A percentile compares a stretch with the other conserved stretches of the same genome.
These are phyloP conservation scores for Esox masquinongy DNA, from an alignment of 2,797 vertebrate species.

Conservation along the genomic window DNA sequence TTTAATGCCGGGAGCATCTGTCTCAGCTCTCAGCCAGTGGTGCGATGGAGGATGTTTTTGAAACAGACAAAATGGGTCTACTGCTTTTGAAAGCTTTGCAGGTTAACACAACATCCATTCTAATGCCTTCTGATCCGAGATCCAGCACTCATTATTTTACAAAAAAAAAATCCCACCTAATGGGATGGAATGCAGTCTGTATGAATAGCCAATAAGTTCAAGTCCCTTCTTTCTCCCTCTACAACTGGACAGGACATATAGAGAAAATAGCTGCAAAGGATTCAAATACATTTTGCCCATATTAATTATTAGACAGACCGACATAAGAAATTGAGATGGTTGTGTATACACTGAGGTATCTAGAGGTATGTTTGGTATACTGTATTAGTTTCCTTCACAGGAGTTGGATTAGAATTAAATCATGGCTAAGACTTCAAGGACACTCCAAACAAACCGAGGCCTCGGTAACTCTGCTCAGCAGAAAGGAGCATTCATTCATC, in stretches of 20 bases:
- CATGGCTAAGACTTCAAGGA: not conserved
- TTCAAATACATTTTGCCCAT: not conserved
- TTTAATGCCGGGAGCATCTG: slow-evolving; percentile 9
- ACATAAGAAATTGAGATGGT: not conserved
- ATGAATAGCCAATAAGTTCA: not conserved
- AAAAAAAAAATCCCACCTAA: slow-evolving; percentile 43
- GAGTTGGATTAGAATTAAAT: not conserved
- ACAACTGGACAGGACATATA: not conserved
- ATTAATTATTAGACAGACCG: not conserved
- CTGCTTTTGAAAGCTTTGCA: slow-evolving; percentile 59
- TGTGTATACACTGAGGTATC: not conserved
- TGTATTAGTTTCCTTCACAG: not conserved
- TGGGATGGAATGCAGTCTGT: slow-evolving; percentile 48
- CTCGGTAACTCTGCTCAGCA: not conserved
- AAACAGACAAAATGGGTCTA: slow-evolving; percentile 17
- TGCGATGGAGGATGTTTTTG: slow-evolving; percentile 18
- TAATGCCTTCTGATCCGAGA: slow-evolving; percentile 71
- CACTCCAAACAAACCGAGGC: not conserved
- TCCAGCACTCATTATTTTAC: slow-evolving; percentile 42
- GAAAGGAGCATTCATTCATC: not conserved
- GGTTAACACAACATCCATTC: slow-evolving; percentile 63
- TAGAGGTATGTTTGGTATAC: not conserved
- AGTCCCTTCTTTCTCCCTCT: slow-evolving; percentile 4
- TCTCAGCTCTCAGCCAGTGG: slow-evolving; percentile 29
- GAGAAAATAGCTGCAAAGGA: not conserved